Evolutionary conservation across 2,113 vertebrate species (phyloP), one percentile per base, ranked within the genome.

Genomic region (Myotis yumanensis): DNA sequence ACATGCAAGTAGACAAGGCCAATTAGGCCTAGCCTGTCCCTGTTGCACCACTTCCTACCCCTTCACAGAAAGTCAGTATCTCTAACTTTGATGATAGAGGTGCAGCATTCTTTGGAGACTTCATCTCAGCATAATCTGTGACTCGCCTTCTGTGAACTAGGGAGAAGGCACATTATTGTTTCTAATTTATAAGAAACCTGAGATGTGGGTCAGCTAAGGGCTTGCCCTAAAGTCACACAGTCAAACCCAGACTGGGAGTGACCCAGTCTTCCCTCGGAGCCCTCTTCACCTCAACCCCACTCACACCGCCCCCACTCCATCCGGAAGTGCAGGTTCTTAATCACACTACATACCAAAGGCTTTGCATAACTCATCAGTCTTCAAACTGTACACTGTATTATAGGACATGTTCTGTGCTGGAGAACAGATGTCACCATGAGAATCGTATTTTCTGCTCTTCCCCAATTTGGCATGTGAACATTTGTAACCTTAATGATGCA

Each of bases 381-480:
- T 86, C 37, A 81, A 57, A 52, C 23, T 0, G 5, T 37, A 68
- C 54, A 37, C 68, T 16, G 68, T 18, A 57, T 66, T 77, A 69
- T 0, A 32, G 69, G 81, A 51, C 92, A 84, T 15, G 59, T 16
- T 16, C 59, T 37, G 15, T 1, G 18, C 54, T 22, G 28, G 80
- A 76, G 64, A 90, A 87, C 93, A 95, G 95, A 83, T 76, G 80
- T 79, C 96, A 62, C 85, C 59, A 22, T 30, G 68, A 86, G 85
- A 94, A 94, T 86, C 71, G 54, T 87, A 80, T 52, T 96, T 94
- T 95, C 86, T 92, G 43, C 90, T 89, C 23, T 62, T 91, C 90
- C 62, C 22, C 11, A 10, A 7, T 82, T 86, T 12, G 89, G 69
- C 69, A 59, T 23, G 52, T 64, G 64, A 46, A 64, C 75, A 72